Percentiles rank a stretch among this genome's conserved stretches.
These are phyloP conservation scores for Conchocele bisecta DNA, from an alignment of 2,888 invertebrate species.

Conservation along the genomic window DNA sequence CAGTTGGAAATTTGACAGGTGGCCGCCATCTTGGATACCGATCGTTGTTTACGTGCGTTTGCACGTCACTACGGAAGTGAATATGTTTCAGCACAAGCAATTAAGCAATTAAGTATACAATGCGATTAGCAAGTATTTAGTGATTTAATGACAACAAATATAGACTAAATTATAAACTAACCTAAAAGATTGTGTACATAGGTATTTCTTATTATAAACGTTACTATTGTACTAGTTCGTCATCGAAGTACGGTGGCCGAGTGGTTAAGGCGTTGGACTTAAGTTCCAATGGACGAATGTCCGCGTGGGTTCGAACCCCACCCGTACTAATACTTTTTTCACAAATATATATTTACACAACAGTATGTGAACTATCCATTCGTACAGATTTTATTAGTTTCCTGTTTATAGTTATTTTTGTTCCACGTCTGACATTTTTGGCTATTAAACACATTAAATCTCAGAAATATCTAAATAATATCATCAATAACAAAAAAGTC, in stretches of 20 bases:
- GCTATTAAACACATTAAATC: too few relatives aligned
- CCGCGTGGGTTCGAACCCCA: slow-evolving; percentile 82
- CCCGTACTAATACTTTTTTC: slow-evolving; percentile 70
- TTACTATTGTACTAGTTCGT: background rate
- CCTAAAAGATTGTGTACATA: too few relatives aligned
- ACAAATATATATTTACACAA: slow-evolving; percentile 5
- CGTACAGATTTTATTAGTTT: too few relatives aligned
- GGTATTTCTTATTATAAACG: background rate
- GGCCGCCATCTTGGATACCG: slow-evolving; percentile 71
- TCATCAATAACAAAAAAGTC: too few relatives aligned
- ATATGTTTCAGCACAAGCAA: background rate
- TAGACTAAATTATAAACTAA: too few relatives aligned
- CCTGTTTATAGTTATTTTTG: too few relatives aligned
- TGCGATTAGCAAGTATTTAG: too few relatives aligned
- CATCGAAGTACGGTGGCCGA: slow-evolving; percentile 73
- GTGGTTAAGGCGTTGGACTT: too few relatives aligned
- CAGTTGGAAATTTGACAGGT: slow-evolving; percentile 25
- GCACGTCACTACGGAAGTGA: slow-evolving; percentile 61
- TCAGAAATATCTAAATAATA: too few relatives aligned
- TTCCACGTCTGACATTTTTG: too few relatives aligned
- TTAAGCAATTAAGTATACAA: background rate
- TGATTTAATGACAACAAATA: too few relatives aligned
- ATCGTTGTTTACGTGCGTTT: slow-evolving; percentile 67
- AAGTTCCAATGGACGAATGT: slow-evolving; percentile 81
- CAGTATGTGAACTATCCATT: too few relatives aligned